Conservation (phyloP, 1,140 invertebrate species). For the Triops longicaudatus region DNA sequence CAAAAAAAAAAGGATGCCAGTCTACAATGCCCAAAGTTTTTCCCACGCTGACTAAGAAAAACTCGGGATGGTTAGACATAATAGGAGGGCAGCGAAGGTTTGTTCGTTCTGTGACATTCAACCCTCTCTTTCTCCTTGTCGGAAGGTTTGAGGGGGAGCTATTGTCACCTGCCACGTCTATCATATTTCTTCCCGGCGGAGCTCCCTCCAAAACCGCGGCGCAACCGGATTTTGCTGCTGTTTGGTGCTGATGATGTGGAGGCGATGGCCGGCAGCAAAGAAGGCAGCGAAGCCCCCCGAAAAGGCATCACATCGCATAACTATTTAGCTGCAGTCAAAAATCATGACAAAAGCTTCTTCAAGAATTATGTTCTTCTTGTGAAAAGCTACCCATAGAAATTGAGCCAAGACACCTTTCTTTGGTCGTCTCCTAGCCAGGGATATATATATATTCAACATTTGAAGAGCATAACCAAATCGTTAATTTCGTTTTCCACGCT, state of each 20-base stretch:
- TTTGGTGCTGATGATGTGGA: not conserved
- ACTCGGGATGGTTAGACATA: not conserved
- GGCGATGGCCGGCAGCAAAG: too few species aligned
- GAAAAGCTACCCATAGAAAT: not conserved
- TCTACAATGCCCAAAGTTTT: not conserved
- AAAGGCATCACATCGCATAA: not conserved
- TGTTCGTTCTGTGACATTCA: slow-evolving; percentile 10
- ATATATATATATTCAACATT: slow-evolving; percentile 2
- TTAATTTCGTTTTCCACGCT: not conserved
- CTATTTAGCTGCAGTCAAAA: slow-evolving; percentile 3
- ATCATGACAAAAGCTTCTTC: not conserved
- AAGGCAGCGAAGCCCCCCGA: not conserved
- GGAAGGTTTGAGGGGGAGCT: not conserved
- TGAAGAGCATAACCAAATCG: not conserved
- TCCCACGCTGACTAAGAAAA: slow-evolving; percentile 6
- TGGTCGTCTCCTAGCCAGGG: not conserved
- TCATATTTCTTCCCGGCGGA: not conserved
- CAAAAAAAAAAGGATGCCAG: too few species aligned
- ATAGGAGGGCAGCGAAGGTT: not conserved
- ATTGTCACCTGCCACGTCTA: slow-evolving; percentile 14
- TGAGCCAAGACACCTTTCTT: not conserved
- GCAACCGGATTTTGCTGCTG: not conserved
- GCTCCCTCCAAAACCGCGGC: too few species aligned
- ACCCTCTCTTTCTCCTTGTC: not conserved
- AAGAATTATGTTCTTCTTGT: not conserved